Conservation (phyloP, 2,113 vertebrate genomes). For the Hucho hucho region DNA sequence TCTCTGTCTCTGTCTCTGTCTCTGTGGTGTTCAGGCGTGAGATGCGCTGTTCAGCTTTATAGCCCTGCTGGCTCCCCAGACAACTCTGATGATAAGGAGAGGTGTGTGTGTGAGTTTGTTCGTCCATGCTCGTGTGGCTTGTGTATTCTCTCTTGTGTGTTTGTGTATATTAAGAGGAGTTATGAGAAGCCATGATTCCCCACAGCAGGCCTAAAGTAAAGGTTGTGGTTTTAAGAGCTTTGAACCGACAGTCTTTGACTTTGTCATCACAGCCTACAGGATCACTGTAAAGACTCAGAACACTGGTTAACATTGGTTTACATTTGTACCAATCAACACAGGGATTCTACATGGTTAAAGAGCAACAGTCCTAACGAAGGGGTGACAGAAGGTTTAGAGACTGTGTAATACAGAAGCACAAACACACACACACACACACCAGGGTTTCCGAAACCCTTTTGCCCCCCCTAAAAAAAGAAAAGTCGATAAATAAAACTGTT, state of each 20-base stretch:
- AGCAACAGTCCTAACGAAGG: no score
- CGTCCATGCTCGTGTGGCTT: conserved; percentile 6
- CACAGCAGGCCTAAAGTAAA: conserved; percentile 62
- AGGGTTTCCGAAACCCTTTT: no score
- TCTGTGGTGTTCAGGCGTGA: conserved; percentile 62
- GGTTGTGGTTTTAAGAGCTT: conserved; percentile 60
- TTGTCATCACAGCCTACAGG: conserved; percentile 48
- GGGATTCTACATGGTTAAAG: neutral
- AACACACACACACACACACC: no score
- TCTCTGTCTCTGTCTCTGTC: neutral
- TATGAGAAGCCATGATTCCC: conserved; percentile 46
- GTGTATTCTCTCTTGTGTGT: neutral
- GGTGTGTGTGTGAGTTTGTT: conserved; percentile 38
- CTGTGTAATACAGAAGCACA: no score
- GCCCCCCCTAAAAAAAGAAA: no score
- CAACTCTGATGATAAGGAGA: conserved; percentile 45
- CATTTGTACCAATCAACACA: conserved; percentile 15
- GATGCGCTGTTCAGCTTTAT: conserved; percentile 63
- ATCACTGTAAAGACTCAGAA: conserved; percentile 48
- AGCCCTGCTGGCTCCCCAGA: conserved; percentile 49
- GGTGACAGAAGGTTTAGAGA: no score
- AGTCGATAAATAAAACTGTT: no score
- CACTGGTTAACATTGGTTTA: conserved; percentile 46
- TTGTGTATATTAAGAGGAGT: conserved; percentile 25
- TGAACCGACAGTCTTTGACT: conserved; percentile 53